phyloP scores from a whole-genome alignment of 30 jellyfish, hydroid and myxozoan species.

The Pseudorhiza aurosa region DNA sequence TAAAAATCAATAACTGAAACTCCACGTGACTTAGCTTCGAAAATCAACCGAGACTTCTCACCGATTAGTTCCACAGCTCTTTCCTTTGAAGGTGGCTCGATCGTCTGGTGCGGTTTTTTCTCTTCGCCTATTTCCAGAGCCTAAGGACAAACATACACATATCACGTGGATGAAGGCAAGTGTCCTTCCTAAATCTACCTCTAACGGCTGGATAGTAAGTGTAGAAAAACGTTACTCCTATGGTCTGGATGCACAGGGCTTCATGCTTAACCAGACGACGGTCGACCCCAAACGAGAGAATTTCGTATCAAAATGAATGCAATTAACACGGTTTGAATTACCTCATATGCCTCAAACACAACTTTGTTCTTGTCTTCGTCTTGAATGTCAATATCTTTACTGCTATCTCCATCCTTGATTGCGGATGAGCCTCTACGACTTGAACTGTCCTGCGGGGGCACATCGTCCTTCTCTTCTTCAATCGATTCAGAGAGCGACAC shows the following conservation, averaged over 20 bases:
- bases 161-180: background rate
- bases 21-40: too few species aligned
- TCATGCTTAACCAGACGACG: too few species aligned
- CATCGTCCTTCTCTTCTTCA: conserved; percentile 61
- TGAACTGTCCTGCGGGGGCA: conserved; percentile 45
- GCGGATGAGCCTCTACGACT: conserved; percentile 46
- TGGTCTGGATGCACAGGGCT: too few species aligned
- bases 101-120: conserved; percentile 10
- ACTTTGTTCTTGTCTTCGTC: conserved; percentile 9
- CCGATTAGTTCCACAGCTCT: conserved; percentile 50
- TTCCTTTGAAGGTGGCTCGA: conserved; percentile 68
- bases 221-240: too few species aligned
- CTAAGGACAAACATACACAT: background rate
- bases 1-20: too few species aligned
- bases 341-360: conserved; percentile 15
- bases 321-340: background rate
- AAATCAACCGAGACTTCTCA: background rate
- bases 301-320: background rate
- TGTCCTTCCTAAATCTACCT: too few species aligned
- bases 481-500: conserved; percentile 38
- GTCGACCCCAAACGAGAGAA: background rate
- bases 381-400: conserved; percentile 4
- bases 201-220: too few species aligned
- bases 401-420: conserved; percentile 6
- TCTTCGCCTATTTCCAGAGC: conserved; percentile 12